phyloP scores from a whole-genome alignment of 2,888 invertebrate genomes.

The Diarsia brunnea region DNA sequence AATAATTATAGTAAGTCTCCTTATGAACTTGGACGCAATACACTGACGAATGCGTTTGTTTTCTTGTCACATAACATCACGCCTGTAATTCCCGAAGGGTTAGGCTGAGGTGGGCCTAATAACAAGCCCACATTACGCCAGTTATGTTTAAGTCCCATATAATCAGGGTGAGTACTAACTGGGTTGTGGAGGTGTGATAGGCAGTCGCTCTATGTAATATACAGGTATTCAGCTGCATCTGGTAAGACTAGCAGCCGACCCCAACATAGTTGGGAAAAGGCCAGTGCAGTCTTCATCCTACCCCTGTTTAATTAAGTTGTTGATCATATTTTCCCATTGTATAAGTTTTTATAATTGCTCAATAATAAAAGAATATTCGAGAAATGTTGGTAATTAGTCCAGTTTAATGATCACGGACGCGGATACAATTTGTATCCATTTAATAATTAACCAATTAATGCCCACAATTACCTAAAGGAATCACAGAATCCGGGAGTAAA shows the following conservation, averaged over 20 bases:
- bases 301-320: neutral
- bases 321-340: neutral
- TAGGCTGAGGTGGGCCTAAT: neutral
- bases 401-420: slow-evolving; percentile 12
- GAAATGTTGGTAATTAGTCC: neutral
- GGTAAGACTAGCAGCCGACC: too few species aligned
- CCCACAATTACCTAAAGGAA: neutral
- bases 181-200: too few species aligned
- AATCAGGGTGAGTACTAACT: too few species aligned
- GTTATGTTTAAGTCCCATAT: neutral
- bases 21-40: slow-evolving; percentile 24
- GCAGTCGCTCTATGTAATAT: too few species aligned
- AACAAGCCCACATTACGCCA: neutral
- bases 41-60: neutral
- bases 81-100: neutral
- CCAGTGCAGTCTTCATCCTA: too few species aligned
- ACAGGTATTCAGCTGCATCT: too few species aligned
- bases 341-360: neutral
- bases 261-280: too few species aligned
- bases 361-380: slow-evolving; percentile 12
- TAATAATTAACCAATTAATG: slow-evolving; percentile 22
- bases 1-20: slow-evolving; percentile 8
- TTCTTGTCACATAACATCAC: neutral
- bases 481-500: neutral
- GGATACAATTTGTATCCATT: slow-evolving; percentile 8